Percentiles rank a stretch among this genome's conserved stretches.
These are phyloP conservation scores for Galeopterus variegatus DNA, from an alignment of 2,113 vertebrate species.

Conservation along the genomic window DNA sequence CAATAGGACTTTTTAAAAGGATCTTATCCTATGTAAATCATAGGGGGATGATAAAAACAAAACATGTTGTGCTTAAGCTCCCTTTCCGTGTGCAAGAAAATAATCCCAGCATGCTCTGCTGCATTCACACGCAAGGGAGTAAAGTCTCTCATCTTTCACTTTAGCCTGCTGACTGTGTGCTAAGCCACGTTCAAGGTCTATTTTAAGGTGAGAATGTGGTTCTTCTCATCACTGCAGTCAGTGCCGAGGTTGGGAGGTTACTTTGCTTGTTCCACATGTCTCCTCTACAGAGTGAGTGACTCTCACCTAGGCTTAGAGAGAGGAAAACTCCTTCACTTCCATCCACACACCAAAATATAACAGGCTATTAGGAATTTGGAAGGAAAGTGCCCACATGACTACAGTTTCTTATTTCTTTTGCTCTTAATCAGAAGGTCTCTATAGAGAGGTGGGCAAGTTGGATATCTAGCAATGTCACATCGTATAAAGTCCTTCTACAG, in stretches of 20 bases:
- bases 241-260: neutral
- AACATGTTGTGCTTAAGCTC: neutral
- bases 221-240: neutral
- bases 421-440: neutral
- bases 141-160: neutral
- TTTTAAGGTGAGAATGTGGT: constrained; percentile 6
- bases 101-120: neutral
- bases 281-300: neutral
- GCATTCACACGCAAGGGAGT: neutral
- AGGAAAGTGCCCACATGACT: neutral
- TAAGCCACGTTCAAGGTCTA: neutral
- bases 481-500: neutral
- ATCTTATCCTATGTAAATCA: neutral
- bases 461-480: constrained; percentile 16
- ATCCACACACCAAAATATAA: neutral
- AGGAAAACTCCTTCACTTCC: neutral
- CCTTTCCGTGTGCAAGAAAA: neutral
- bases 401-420: constrained; percentile 3
- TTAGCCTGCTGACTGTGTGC: neutral
- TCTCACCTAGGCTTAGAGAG: neutral
- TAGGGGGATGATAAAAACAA: constrained; percentile 27
- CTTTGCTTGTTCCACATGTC: neutral
- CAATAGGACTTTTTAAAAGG: neutral
- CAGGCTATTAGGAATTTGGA: neutral
- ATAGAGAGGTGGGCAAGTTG: neutral